Evolutionary conservation across 2,797 vertebrate genomes (phyloP), one percentile per base, ranked within the genome.

Genomic region (Triplophysa bombifrons): DNA sequence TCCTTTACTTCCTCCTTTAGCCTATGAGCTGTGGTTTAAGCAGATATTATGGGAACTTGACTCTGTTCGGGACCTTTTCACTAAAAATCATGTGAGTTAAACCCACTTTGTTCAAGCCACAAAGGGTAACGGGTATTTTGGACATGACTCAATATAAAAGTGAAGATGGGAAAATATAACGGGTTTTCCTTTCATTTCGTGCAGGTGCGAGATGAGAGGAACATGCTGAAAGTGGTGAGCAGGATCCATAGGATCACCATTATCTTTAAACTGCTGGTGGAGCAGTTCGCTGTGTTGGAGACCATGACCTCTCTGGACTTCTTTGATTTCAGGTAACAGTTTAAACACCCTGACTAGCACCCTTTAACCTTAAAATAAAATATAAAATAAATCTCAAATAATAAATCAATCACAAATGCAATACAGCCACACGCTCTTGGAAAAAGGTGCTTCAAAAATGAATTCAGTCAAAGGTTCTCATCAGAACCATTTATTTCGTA

Each of bases 1-100:
- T 11, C 3, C 34, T 1, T 5, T 64, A 34, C 16, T 38, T 30
- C 20, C 41, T 84, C 85, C 91, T 93, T 27, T 86, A 99, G 98
- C 94, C 63, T 98, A 98, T 84, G 98, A 99, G 87, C 94, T 99
- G 64, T 99, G 98, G 98, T 99, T 99, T 90, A 99, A 98, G 86
- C 97, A 99, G 90, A 97, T 99, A 83, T 88, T 99, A 63, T 99
- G 95, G 95, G 98, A 99, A 91, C 88, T 99, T 27, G 98, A 99
- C 89, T 99, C 98, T 27, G 96, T 99, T 81, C 90, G 96, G 50
- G 93, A 92, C 63, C 95, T 99, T 87, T 99, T 99, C 89, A 94
- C 95, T 86, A 95, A 96, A 56, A 96, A 95, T 76, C 95, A 96
- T 0, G 98, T 99, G 90, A 98, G 97, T 96, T 20, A 16, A 34